These are phyloP conservation scores for Burhinus bistriatus DNA, from an alignment of 2,113 vertebrate species.

Conservation along the genomic window DNA sequence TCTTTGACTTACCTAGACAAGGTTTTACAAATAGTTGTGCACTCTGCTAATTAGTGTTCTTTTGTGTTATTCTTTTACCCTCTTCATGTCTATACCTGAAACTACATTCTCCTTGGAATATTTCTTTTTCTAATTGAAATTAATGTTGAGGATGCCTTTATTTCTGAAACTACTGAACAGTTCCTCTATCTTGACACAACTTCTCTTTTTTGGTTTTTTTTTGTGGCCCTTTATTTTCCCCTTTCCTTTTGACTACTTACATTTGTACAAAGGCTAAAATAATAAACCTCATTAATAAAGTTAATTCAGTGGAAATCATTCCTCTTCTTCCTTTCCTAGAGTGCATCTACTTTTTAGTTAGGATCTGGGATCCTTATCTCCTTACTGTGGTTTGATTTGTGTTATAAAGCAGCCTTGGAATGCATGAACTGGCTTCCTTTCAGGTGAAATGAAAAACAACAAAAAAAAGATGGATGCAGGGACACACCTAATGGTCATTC, in stretches of 20 bases:
- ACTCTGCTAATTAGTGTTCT: background rate
- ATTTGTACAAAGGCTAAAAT: background rate
- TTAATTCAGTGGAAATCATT: background rate
- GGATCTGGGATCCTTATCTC: background rate
- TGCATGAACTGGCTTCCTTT: background rate
- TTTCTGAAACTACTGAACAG: background rate
- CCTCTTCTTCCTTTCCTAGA: background rate
- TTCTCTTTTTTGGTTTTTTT: background rate
- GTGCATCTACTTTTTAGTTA: background rate
- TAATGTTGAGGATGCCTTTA: background rate
- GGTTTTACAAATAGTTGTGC: background rate
- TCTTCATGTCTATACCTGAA: background rate
- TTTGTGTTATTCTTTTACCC: background rate
- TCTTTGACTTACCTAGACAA: background rate
- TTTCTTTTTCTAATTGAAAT: background rate
- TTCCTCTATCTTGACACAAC: background rate
- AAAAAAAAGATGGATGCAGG: background rate
- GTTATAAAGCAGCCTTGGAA: background rate
- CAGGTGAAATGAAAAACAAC: background rate
- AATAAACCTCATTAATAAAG: background rate
- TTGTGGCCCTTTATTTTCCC: background rate
- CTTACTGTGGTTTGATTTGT: background rate
- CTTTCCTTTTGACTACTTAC: background rate
- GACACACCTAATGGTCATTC: rapidly evolving
- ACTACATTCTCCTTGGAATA: background rate